Base-by-base conservation (phyloP, 2,797 vertebrate genomes). In the Buceros bicornis region DNA sequence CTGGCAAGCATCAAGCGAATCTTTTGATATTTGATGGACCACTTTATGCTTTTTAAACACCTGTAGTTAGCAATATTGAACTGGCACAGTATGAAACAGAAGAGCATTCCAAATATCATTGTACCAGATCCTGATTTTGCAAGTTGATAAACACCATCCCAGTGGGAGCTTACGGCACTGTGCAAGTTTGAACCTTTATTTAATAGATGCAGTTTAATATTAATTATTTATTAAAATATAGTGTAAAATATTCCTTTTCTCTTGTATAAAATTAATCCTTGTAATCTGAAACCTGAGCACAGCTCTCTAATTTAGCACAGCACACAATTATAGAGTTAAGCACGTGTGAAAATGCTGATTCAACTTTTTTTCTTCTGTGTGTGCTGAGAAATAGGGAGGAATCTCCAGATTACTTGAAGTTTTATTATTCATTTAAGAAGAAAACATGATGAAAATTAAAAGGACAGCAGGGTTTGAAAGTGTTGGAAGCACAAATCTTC, bases 1-100 rank as follows among this genome's bases (percentile, higher is more conserved):
- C 51, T 97, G 92, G 87, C 96, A 96, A 94, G 87, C 69, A 67
- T 35, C 42, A 89, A 54, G 50, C 53, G 87, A 89, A 95, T 96
- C 96, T 96, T 96, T 95, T 97, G 94, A 95, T 95, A 96, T 96
- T 96, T 95, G 90, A 91, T 91, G 92, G 95, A 89, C 89, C 92
- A 71, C 74, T 95, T 97, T 64, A 96, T 92, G 89, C 87, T 93
- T 95, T 96, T 92, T 92, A 94, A 96, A 96, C 95, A 97, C 96
- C 95, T 97, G 96, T 97, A 96, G 91, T 92, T 97, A 95, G 92
- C 95, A 96, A 95, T 94, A 97, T 96, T 96, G 96, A 96, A 96
- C 94, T 96, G 96, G 96, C 95, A 96, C 91, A 86, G 76, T 96
- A 97, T 96, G 95, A 94, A 96, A 97, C 95, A 96, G 92, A 94